phyloP scores from a whole-genome alignment of 2,888 invertebrate genomes.

The Liposcelis brunnea region DNA sequence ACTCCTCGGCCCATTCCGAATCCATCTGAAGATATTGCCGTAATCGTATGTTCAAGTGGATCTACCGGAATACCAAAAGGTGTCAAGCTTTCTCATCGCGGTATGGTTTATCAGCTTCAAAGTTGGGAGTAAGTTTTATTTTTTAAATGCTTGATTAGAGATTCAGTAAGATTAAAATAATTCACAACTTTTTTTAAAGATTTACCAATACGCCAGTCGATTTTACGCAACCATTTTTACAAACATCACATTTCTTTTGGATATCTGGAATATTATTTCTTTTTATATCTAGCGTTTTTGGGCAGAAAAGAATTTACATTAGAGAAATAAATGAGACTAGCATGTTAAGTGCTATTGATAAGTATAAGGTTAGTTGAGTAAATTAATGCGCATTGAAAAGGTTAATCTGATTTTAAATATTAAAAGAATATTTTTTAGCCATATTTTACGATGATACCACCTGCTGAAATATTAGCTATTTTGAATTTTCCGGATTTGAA shows the following conservation, averaged over 20 bases:
- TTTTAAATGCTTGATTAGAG: no score
- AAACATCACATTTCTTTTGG: slow-evolving; percentile 1
- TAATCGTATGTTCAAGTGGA: slow-evolving; percentile 6
- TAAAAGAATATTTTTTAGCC: background rate
- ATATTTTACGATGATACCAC: background rate
- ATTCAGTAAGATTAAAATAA: no score
- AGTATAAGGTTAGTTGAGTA: background rate
- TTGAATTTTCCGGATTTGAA: background rate
- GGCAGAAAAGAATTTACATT: background rate
- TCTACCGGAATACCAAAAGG: slow-evolving; percentile 6
- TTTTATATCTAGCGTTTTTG: background rate
- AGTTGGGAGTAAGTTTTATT: no score
- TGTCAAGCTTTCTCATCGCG: background rate
- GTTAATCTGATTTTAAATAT: no score
- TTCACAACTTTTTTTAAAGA: no score
- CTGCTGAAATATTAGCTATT: background rate
- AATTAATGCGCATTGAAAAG: no score
- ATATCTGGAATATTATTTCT: background rate
- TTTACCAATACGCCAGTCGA: no score
- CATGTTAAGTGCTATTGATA: background rate
- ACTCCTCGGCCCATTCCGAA: background rate
- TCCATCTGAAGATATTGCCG: background rate
- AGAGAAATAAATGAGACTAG: background rate
- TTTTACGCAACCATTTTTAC: background rate
- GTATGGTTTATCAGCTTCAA: background rate